phyloP scores from a whole-genome alignment of 2,888 invertebrate species.

The Uloborus plumipes region DNA sequence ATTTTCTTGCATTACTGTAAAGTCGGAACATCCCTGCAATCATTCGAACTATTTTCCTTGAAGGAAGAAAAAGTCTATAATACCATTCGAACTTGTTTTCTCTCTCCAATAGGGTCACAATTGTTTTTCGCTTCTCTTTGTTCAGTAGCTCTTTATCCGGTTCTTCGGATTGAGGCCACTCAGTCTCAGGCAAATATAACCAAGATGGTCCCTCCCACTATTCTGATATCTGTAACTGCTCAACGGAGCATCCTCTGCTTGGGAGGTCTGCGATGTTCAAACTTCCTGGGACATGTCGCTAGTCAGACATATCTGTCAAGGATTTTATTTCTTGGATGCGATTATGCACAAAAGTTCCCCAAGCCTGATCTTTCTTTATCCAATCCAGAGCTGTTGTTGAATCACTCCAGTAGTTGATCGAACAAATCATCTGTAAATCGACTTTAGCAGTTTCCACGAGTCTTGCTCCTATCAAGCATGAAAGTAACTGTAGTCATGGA shows the following conservation, averaged over 20 bases:
- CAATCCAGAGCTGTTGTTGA: constrained; percentile 61
- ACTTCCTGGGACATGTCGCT: constrained; percentile 6
- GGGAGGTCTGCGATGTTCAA: not conserved
- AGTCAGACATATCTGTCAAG: not conserved
- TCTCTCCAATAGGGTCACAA: not conserved
- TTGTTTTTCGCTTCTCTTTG: not conserved
- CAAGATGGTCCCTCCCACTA: constrained; percentile 20
- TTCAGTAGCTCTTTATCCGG: not conserved
- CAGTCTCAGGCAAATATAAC: no score
- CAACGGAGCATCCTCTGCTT: not conserved
- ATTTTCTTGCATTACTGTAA: not conserved
- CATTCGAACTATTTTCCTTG: constrained; percentile 1
- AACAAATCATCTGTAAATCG: no score
- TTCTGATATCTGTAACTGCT: not conserved
- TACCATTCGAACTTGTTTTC: not conserved
- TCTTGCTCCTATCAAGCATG: not conserved
- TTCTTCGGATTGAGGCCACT: not conserved
- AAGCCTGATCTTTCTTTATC: constrained; percentile 63
- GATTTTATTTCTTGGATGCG: constrained; percentile 68
- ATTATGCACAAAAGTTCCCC: constrained; percentile 67
- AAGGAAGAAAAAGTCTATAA: not conserved
- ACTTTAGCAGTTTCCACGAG: not conserved
- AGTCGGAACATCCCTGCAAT: not conserved
- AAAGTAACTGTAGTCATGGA: no score
- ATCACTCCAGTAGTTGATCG: constrained; percentile 8